Evolutionary conservation across 37 sponge, comb jelly and placozoan species (phyloP), one percentile per base, ranked within the genome.

Genomic region (Chondrilla cf. caribensis): DNA sequence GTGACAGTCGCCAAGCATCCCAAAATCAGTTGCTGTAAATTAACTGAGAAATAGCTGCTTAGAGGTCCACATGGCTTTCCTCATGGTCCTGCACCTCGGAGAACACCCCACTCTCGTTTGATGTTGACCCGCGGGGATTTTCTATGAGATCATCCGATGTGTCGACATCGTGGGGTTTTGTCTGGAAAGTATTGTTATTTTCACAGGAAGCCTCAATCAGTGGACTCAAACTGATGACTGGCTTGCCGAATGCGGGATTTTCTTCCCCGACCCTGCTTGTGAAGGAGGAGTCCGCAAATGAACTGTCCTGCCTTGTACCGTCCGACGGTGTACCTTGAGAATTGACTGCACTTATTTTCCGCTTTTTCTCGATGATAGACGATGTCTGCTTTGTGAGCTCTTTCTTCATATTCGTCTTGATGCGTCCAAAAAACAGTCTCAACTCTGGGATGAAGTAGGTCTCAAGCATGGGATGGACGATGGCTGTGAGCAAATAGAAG

Each of bases 391-490:
- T 37, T 0, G 43, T 22, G 2, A 73, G 25, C 25, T 73, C 76
- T 35, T 58, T 58, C 2, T 43, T 26, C 1, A 88, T 70, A 0
- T 41, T 22, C 14, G 44, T 86, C 17, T 54, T 65, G 29, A 82
- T 84, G 22, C 80, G 40, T 2, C 29, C 31, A 7, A 92, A 80
- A 21, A 67, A 55, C 26, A 59, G 42, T 6, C 93, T 71, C 38
- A 92, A 66, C 37, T 92, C 93, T 47, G 83, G 88, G 40, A 88
- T 86, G 70, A 92, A 92, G 62, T 88, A 92, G 28, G 89, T 81
- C 60, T 92, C 89, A 15, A 92, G 58, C 43, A 92, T 88, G 2
- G 93, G 93, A 33, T 92, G 93, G 18, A 83, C 15, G 11, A 87
- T 76, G n/a, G 87, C 70, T 25, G 54, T 84, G 64, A 64, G 80